Base-by-base conservation (phyloP, 2,797 vertebrate species). In the Danio tinwini region DNA sequence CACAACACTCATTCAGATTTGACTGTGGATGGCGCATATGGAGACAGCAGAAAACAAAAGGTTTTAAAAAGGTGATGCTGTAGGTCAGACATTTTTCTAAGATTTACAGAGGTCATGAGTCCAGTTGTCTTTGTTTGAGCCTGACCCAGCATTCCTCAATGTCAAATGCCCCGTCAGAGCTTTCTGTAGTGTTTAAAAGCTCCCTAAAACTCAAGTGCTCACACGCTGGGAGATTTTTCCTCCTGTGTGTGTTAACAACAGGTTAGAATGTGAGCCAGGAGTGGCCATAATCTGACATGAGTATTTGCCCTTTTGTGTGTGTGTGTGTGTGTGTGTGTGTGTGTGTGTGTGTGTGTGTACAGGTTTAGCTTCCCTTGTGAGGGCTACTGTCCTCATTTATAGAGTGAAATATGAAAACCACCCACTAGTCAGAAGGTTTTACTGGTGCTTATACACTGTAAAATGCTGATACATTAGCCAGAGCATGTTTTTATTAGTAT, bases 241-340 rank as follows among this genome's bases (percentile, higher is more conserved):
- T 73, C 47, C 50, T 72, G 55, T 39, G 50, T 55, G 39, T 73
- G 40, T 73, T 72, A 72, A 72, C 70, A 58, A 45, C n/a, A 42
- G 40, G 13, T 9, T 29, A 53, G 53, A 72, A 58, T 21, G 42
- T 74, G 56, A 73, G 42, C 17, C 17, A 45, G 37, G n/a, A 19
- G 45, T 76, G 74, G 74, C 53, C 45, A 21, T 37, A 67, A 42
- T 55, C 55, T 49, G 56, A 17, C 71, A 49, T 49, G 10, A 61
- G n/a, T 39, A 17, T 61, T 47, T 52, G 29, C 7, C 12, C 19
- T 58, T 17, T 17, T 47, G 42, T 56, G 8, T 56, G 37, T 65
- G 2, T 21, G 4, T 58, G 4, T 58, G 13, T 65, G 29, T 29
- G 3, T 29, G n/a, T n/a, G 29, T 29, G 29, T 29, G 29, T 29